Base-by-base conservation (phyloP, 2,113 vertebrate genomes). In the Muntiacus reevesi region DNA sequence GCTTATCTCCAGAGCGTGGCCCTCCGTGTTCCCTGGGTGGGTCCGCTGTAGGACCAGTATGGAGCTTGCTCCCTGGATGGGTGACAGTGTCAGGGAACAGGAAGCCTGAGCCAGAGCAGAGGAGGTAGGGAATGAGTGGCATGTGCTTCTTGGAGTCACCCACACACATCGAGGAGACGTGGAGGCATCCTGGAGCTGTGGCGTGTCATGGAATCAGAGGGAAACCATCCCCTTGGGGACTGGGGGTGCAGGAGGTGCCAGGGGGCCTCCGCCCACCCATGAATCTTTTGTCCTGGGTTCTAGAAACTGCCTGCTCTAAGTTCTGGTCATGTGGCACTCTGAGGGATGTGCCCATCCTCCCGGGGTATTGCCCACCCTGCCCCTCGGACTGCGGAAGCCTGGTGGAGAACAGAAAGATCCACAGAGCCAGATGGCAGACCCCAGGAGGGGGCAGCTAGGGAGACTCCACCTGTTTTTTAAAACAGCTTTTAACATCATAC, bases 111-210 rank as follows among this genome's bases (percentile, higher is more conserved):
- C 19, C 60, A 64, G 33, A 21, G 86, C 7, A 17, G 71, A 94
- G 76, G 76, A 96, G 6, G 43, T 4, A 27, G 45, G 15, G 52
- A 97, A 95, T 86, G 92, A 95, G 95, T 33, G 43, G 79, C 60
- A 92, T 33, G 64, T 54, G 33, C 30, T n/a, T 95, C 94, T 85
- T n/a, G 64, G 30, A 55, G 47, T 50, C 87, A 78, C 5, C 62
- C 71, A 84, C 89, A 17, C 87, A 92, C 79, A 55, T 27, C 3
- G 3, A 45, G n/a, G 28, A 62, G 74, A 76, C n/a, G 33, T 3
- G 64, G 50, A 79, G 45, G 30, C 52, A 6, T 87, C 43, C 71
- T 36, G 92, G 64, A 52, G 23, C 54, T 16, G 84, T 60, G 91
- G 67, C 7, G 28, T 52, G 9, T 59, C 9, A 9, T 13, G 64